These are phyloP conservation scores for Plecotus auritus DNA, from an alignment of 2,113 vertebrate genomes.

Conservation along the genomic window DNA sequence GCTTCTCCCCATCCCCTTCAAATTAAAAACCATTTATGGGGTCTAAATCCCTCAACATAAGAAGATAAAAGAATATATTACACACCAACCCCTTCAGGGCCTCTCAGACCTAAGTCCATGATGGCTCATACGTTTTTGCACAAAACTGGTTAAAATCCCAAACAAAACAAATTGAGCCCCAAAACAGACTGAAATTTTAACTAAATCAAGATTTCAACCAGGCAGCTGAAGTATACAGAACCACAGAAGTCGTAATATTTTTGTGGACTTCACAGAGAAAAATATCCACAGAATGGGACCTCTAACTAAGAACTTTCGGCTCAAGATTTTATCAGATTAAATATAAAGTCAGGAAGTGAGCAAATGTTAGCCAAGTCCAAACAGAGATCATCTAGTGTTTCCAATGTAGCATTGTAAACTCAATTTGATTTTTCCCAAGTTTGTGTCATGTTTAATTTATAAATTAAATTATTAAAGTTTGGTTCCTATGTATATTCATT, in stretches of 20 bases:
- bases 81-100: not conserved
- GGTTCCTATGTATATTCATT: not conserved
- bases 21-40: not conserved
- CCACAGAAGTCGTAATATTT: not conserved
- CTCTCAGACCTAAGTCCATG: not conserved
- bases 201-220: conserved; percentile 2
- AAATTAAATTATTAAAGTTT: not conserved
- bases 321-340: not conserved
- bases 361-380: not conserved
- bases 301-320: not conserved
- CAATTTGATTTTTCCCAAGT: conserved; percentile 25
- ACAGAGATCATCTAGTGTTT: not conserved
- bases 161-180: not conserved
- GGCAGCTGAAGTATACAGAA: not conserved
- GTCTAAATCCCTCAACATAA: not conserved
- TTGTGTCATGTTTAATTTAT: conserved; percentile 34
- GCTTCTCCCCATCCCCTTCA: not conserved
- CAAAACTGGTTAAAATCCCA: conserved; percentile 27
- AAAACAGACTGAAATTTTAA: not conserved
- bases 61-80: not conserved
- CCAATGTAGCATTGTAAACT: not conserved
- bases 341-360: not conserved
- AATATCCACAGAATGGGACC: not conserved
- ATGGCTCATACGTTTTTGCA: not conserved
- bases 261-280: not conserved